Conservation (phyloP, 2,113 vertebrate species). For the Nestor notabilis region DNA sequence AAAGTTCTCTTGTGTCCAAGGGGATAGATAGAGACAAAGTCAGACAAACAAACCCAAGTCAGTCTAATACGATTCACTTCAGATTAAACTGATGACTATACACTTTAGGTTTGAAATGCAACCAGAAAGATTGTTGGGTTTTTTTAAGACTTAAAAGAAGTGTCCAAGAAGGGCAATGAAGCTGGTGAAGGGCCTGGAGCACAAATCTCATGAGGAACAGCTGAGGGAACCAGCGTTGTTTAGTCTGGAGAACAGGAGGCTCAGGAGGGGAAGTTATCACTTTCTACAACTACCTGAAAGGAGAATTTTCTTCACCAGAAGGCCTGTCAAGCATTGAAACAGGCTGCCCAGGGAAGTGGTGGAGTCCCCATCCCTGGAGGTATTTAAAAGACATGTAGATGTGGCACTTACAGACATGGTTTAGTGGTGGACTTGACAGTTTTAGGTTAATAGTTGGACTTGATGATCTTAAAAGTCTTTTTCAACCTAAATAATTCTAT, state of each 20-base stretch:
- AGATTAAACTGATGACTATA: not conserved
- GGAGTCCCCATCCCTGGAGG: accelerated
- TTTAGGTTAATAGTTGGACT: not conserved
- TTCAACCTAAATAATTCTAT: not conserved
- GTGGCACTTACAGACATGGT: accelerated
- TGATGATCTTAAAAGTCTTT: not conserved
- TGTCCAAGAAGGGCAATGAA: not conserved
- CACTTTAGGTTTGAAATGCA: not conserved
- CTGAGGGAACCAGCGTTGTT: not conserved
- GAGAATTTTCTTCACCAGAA: not conserved
- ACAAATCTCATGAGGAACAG: not conserved
- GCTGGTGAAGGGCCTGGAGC: not conserved
- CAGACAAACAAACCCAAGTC: not conserved
- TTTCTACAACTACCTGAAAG: not conserved
- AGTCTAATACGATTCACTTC: not conserved
- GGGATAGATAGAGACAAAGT: not conserved
- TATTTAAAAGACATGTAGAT: not conserved
- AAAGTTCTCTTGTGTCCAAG: not conserved
- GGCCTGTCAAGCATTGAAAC: not conserved
- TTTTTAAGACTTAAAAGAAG: not conserved
- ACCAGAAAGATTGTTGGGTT: not conserved
- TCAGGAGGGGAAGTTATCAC: not conserved
- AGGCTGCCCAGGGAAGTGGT: not conserved
- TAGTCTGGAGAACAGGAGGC: not conserved
- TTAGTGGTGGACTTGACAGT: not conserved